Evolutionary conservation across 35 echinoderm and acorn worm genomes (phyloP).

Genomic region (Stichopus chloronotus): DNA sequence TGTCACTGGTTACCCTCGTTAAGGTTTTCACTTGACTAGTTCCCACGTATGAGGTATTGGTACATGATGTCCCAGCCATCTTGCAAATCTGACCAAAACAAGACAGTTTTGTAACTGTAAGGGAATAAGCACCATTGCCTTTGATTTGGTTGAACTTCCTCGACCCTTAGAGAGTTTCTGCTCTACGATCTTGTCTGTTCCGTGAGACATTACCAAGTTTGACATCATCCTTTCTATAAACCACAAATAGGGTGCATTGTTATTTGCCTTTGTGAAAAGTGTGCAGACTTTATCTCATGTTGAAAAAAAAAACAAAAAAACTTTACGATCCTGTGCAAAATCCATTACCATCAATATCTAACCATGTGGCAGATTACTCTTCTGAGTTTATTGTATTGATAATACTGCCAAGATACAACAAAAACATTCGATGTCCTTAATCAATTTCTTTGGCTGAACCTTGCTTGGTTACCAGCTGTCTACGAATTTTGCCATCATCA

Average conservation of each 20-base stretch:
- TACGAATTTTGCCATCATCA: constrained; percentile 44
- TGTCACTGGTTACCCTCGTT: neutral
- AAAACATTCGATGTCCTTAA: constrained; percentile 33
- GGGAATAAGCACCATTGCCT: constrained; percentile 37
- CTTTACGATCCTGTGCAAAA: constrained; percentile 48
- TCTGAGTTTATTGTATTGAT: constrained; percentile 43
- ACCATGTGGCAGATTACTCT: constrained; percentile 39
- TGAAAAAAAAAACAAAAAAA: constrained; percentile 59
- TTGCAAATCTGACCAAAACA: constrained; percentile 45
- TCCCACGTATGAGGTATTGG: constrained; percentile 42
- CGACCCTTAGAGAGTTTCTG: constrained; percentile 61
- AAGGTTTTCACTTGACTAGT: neutral
- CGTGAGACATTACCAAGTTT: constrained; percentile 46
- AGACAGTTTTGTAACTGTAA: constrained; percentile 53
- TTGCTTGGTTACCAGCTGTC: constrained; percentile 24
- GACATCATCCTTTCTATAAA: constrained; percentile 8
- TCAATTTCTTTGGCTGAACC: constrained; percentile 27
- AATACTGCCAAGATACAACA: constrained; percentile 39
- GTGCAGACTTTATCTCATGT: constrained; percentile 54
- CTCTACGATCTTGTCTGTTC: constrained; percentile 22
- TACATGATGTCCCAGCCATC: constrained; percentile 39
- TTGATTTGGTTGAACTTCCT: constrained; percentile 51
- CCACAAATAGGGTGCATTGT: constrained; percentile 51
- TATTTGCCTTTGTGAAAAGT: constrained; percentile 39
- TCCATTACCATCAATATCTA: constrained; percentile 63